Evolutionary conservation across 2,888 invertebrate genomes (phyloP).

Genomic region (Nomada goodeniana): DNA sequence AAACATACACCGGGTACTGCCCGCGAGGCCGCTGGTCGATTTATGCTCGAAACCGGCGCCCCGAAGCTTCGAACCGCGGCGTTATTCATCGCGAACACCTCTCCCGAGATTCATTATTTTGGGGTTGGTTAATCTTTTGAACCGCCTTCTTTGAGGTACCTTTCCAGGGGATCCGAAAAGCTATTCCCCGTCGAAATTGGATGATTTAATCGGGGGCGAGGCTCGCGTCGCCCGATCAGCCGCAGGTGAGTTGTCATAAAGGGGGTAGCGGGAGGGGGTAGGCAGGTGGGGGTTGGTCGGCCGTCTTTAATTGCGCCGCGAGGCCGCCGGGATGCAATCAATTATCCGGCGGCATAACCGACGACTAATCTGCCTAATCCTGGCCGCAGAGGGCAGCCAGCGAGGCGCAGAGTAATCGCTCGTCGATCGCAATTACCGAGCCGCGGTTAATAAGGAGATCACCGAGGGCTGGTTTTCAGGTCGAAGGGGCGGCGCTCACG

Average conservation of each 20-base stretch:
- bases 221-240: slow-evolving; percentile 18
- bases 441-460: slow-evolving; percentile 84
- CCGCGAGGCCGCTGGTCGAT: slow-evolving; percentile 13
- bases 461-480: slow-evolving; percentile 72
- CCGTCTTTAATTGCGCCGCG: slow-evolving; percentile 66
- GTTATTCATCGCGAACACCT: slow-evolving; percentile 24
- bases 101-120: background rate
- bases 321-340: slow-evolving; percentile 73
- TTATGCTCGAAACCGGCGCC: slow-evolving; percentile 2
- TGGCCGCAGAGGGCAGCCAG: slow-evolving; percentile 74
- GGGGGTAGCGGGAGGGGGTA: no score
- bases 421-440: slow-evolving; percentile 82
- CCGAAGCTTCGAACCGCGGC: slow-evolving; percentile 12
- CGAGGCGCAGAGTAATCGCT: slow-evolving; percentile 82
- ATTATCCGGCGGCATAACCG: slow-evolving; percentile 79
- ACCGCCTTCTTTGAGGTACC: background rate
- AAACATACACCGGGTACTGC: background rate
- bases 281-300: slow-evolving; percentile 3
- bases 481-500: slow-evolving; percentile 49
- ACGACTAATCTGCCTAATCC: slow-evolving; percentile 84
- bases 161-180: background rate
- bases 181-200: slow-evolving; percentile 16
- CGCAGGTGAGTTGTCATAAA: slow-evolving; percentile 55
- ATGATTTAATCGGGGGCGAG: slow-evolving; percentile 31
- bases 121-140: no score